Evolutionary conservation across 2,113 vertebrate genomes (phyloP).

Genomic region (Sorex araneus): DNA sequence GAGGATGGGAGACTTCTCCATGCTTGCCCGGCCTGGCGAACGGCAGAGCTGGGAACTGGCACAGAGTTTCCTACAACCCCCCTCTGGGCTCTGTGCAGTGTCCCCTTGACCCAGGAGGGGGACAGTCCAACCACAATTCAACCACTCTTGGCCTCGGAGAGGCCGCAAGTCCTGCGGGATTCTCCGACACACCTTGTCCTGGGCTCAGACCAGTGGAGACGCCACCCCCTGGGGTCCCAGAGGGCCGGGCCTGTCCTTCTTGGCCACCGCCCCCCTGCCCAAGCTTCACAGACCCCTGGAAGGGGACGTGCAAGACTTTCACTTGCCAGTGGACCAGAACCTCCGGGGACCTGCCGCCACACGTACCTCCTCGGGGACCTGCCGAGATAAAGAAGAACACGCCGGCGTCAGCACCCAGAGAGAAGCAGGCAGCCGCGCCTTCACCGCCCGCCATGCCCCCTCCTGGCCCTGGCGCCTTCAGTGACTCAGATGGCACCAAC

Average conservation of each 20-base stretch:
- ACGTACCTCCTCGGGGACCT: slow-evolving; percentile 91
- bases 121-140: accelerated
- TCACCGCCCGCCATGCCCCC: accelerated
- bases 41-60: neutral
- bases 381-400: slow-evolving; percentile 67
- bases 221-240: neutral
- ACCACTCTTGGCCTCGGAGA: accelerated
- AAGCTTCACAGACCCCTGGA: neutral
- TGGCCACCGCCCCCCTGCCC: neutral
- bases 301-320: neutral
- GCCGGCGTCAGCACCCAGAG: neutral
- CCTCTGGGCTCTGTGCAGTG: neutral
- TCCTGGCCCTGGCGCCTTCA: neutral
- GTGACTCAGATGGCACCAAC: too few relatives aligned
- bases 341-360: neutral
- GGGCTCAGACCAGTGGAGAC: neutral
- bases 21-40: neutral
- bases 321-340: neutral
- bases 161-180: accelerated
- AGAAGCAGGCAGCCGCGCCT: accelerated
- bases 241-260: neutral
- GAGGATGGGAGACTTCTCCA: neutral
- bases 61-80: too few relatives aligned
- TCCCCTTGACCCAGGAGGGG: too few relatives aligned
- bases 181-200: accelerated